Evolutionary conservation across 2,888 invertebrate species (phyloP).

Genomic region (Podabrus alpinus): DNA sequence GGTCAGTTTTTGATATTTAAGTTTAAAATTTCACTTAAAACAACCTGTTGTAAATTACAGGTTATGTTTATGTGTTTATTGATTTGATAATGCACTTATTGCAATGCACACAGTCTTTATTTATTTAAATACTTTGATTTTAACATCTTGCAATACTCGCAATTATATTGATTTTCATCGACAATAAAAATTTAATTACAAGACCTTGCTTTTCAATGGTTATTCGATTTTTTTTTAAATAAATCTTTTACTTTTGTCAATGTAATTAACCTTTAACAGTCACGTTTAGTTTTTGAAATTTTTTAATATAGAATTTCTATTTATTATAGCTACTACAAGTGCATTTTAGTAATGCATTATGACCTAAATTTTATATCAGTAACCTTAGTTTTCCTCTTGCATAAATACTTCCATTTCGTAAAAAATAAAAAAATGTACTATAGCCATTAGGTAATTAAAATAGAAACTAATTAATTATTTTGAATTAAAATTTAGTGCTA

Average conservation of each 20-base stretch:
- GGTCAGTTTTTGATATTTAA: not conserved
- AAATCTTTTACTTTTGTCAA: not conserved
- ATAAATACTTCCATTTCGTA: not conserved
- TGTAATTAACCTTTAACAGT: not conserved
- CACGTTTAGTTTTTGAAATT: not conserved
- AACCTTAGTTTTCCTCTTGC: not conserved
- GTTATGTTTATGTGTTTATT: constrained; percentile 27
- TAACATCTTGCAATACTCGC: not conserved
- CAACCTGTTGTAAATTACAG: constrained; percentile 26
- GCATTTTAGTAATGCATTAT: not conserved
- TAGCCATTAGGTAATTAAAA: not conserved
- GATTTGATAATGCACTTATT: constrained; percentile 13
- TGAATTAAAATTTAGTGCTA: not conserved
- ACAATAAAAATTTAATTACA: not conserved
- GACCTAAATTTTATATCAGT: not conserved
- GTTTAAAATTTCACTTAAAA: not conserved
- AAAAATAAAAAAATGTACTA: too few relatives aligned
- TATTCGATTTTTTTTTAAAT: not conserved
- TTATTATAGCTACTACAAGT: not conserved
- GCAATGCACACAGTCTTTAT: not conserved
- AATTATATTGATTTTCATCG: not conserved
- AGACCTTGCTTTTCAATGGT: not conserved
- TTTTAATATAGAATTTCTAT: not conserved
- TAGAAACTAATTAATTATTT: not conserved
- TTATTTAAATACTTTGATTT: not conserved